These are phyloP conservation scores for Coreoperca whiteheadi DNA, from an alignment of 2,113 vertebrate genomes.

Conservation along the genomic window DNA sequence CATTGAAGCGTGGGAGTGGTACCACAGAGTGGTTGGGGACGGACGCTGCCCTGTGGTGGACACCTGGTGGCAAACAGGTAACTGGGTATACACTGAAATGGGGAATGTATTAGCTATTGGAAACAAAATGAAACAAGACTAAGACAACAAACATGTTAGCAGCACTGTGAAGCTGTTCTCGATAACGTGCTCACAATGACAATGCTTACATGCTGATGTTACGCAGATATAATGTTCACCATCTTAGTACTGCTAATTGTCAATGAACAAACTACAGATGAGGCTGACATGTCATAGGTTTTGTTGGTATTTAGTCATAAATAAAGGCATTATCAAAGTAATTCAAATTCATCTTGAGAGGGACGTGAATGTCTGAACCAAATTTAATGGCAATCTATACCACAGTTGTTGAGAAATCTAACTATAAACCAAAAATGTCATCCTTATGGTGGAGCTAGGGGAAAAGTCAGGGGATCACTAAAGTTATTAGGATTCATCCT, in stretches of 20 bases:
- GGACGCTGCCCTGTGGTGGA: slow-evolving; percentile 80
- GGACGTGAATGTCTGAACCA: too few species aligned
- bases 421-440: too few species aligned
- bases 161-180: not conserved
- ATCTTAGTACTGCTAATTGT: not conserved
- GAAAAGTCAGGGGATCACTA: too few species aligned
- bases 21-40: slow-evolving; percentile 77
- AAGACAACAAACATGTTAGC: too few species aligned
- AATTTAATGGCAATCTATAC: too few species aligned
- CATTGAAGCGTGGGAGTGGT: slow-evolving; percentile 84
- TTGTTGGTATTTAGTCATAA: not conserved
- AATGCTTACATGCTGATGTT: not conserved
- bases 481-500: too few species aligned
- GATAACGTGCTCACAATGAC: too few species aligned
- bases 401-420: too few species aligned
- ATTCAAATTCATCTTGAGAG: not conserved
- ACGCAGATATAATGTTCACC: not conserved
- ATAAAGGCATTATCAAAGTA: too few species aligned
- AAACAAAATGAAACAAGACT: not conserved
- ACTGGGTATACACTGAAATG: not conserved
- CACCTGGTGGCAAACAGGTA: slow-evolving; percentile 86
- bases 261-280: not conserved
- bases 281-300: not conserved
- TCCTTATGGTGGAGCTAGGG: too few species aligned
- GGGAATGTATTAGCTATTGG: not conserved